Conservation (phyloP, 2,797 vertebrate species). For the Calcarius lapponicus region DNA sequence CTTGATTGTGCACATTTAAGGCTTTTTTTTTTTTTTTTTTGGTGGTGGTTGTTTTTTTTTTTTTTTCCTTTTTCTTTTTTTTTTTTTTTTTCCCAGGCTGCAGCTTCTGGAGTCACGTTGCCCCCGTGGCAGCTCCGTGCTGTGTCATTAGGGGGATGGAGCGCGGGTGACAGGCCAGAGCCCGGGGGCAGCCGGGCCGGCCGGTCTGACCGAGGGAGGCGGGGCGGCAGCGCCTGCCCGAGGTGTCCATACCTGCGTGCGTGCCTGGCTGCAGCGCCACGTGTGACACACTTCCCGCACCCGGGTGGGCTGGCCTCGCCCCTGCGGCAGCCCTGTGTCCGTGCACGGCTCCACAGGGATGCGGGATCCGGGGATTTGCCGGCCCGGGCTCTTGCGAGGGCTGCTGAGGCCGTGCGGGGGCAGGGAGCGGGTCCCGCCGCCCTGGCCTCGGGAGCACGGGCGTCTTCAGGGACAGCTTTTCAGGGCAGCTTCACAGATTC, state of each 20-base stretch:
- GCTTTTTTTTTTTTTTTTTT: not conserved
- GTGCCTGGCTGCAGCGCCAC: not conserved
- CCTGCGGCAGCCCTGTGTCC: not conserved
- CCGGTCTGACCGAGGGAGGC: not conserved
- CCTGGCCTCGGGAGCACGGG: fast-evolving
- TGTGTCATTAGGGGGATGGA: constrained; percentile 52
- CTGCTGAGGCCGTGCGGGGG: not conserved
- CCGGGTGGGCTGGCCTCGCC: not conserved
- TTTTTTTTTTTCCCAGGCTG: not conserved
- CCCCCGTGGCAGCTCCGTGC: not conserved
- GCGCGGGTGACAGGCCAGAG: not conserved
- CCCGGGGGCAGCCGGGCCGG: constrained; percentile 13
- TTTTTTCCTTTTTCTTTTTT: not conserved
- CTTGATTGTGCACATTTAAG: constrained; percentile 45
- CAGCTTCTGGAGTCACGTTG: constrained; percentile 50
- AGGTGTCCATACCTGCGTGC: constrained; percentile 24
- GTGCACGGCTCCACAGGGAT: fast-evolving
- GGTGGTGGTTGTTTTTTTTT: too few relatives aligned
- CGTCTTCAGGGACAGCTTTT: not conserved
- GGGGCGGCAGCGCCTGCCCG: constrained; percentile 19
- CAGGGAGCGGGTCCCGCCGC: not conserved
- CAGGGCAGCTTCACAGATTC: not conserved
- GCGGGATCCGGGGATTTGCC: fast-evolving
- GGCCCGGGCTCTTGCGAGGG: fast-evolving
- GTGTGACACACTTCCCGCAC: constrained; percentile 39